Base-by-base conservation (phyloP, 1,140 invertebrate species). In the Drosophila kepulauana region DNA sequence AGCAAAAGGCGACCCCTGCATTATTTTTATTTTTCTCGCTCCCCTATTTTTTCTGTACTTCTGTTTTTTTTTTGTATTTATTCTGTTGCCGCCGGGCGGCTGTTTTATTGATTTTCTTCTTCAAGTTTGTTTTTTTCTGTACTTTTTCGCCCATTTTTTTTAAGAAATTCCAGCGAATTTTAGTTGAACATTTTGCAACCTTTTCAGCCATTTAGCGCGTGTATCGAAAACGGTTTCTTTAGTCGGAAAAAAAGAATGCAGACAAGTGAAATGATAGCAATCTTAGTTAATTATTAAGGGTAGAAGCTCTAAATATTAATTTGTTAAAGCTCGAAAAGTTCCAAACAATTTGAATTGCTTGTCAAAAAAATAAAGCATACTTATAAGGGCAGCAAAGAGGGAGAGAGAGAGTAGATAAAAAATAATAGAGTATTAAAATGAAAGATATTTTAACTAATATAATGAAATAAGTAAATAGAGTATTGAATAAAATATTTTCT, bases 81-180 rank as follows among this genome's bases (percentile, higher is more conserved):
- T 66, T 54, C n/a, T 11, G 25, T 33, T 38, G 54, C 63, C 20
- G 28, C 11, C 56, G 25, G 46, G 61, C 72, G 57, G 57, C 52
- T 61, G 38, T 61, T 63, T 78, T 88, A 88, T 87, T 77, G 84
- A 87, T 88, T 81, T 84, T 80, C 64, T 74, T 72, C 35, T 41
- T 38, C 54, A 70, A 69, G 59, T 45, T 79, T 25, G 43, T 70
- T 78, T 68, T 65, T 33, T 25, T 25, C 3, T 38, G 59, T 48
- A 76, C 16, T 46, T 67, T 78, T 68, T 65, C 16, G n/a, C 35
- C 0, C 1, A 25, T 56, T 79, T 33, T 69, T 46, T 51, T 51
- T 41, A 51, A 52, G 77, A 41, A 79, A 51, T 74, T 81, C 70
- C 20, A 57, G 51, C 46, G 54, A 73, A 69, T 63, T 73, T 48